A percentile compares a stretch with the other conserved stretches of the same genome.
Evolutionary conservation across 2,113 vertebrate species (phyloP).

Genomic region (Hypocryptadius cinnamomeus): DNA sequence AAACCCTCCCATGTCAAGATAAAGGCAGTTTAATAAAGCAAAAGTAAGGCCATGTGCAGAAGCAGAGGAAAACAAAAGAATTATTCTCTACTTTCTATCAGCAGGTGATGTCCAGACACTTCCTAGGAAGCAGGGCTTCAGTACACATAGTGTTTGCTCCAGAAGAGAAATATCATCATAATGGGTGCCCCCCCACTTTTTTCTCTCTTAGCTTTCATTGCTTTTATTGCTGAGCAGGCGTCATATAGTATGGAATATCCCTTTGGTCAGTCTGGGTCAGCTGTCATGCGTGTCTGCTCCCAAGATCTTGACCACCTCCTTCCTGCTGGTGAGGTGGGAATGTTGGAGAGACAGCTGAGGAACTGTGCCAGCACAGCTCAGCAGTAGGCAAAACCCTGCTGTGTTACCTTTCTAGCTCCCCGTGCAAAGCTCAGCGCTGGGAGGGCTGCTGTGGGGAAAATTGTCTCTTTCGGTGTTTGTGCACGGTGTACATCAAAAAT

Average conservation of each 20-base stretch:
- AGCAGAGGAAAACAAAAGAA: not conserved
- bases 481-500: not conserved
- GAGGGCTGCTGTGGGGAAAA: not conserved
- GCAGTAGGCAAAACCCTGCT: not conserved
- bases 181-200: fast-evolving
- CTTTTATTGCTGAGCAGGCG: not conserved
- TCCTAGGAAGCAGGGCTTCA: not conserved
- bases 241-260: not conserved
- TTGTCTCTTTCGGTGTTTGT: not conserved
- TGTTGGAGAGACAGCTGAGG: not conserved
- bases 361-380: not conserved
- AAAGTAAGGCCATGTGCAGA: not conserved
- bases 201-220: not conserved
- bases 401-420: not conserved
- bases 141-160: not conserved
- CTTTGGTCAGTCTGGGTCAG: not conserved
- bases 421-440: not conserved
- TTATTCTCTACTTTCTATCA: not conserved
- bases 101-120: not conserved
- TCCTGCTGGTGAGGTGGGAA: not conserved
- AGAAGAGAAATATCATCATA: not conserved
- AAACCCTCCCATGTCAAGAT: not conserved
- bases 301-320: not conserved
- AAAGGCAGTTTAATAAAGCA: not conserved
- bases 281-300: not conserved